phyloP scores from a whole-genome alignment of 2,888 invertebrate species.

The Diplazon laetatorius region DNA sequence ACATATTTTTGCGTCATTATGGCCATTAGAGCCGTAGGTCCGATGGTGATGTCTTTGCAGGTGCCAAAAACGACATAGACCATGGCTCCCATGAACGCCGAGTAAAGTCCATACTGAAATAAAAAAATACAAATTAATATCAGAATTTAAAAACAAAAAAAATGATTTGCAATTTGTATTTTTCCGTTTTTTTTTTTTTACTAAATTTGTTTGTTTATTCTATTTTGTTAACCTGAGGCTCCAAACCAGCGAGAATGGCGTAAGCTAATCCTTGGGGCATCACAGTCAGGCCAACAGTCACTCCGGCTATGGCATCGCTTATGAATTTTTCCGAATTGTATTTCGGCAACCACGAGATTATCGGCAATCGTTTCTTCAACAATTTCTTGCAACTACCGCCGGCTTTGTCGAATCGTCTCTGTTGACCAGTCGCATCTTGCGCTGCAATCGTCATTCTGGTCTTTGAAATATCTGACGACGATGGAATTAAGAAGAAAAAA shows the following conservation, averaged over 20 bases:
- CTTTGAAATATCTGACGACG: background rate
- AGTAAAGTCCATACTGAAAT: slow-evolving; percentile 95
- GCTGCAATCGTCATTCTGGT: slow-evolving; percentile 24
- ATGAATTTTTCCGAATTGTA: slow-evolving; percentile 90
- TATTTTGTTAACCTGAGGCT: slow-evolving; percentile 87
- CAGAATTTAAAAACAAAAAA: too few species aligned
- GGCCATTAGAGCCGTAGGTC: slow-evolving; percentile 97
- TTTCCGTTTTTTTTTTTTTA: slow-evolving; percentile 14
- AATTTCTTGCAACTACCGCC: slow-evolving; percentile 63
- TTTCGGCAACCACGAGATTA: slow-evolving; percentile 89
- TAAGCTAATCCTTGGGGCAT: slow-evolving; percentile 97
- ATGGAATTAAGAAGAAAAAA: background rate
- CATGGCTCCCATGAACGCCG: slow-evolving; percentile 96
- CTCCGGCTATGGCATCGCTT: slow-evolving; percentile 94
- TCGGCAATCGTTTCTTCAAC: slow-evolving; percentile 85
- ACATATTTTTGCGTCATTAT: slow-evolving; percentile 94
- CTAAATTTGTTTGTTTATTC: slow-evolving; percentile 64
- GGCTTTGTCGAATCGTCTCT: slow-evolving; percentile 9
- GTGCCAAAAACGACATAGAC: slow-evolving; percentile 95
- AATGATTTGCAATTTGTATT: background rate
- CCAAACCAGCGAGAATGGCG: slow-evolving; percentile 93
- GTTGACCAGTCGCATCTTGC: background rate
- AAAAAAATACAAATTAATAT: slow-evolving; percentile 28
- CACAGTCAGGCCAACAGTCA: slow-evolving; percentile 96
- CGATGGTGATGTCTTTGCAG: slow-evolving; percentile 93